Evolutionary conservation across 2,797 vertebrate species (phyloP).

Genomic region (Urosaurus nigricauda): DNA sequence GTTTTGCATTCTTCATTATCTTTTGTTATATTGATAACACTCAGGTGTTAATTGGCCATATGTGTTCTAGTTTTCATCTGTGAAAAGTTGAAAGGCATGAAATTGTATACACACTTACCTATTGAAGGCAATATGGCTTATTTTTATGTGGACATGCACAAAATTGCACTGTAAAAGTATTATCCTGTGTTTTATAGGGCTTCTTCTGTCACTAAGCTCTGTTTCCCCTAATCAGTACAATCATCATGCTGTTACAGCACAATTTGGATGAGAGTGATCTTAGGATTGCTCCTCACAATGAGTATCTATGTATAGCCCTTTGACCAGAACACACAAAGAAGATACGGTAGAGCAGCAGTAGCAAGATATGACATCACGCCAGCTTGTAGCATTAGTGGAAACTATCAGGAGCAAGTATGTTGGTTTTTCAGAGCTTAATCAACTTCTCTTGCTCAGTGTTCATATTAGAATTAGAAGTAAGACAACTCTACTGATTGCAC

Average conservation of each 20-base stretch:
- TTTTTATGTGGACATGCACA: too few species aligned
- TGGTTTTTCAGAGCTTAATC: not conserved
- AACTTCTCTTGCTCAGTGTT: not conserved
- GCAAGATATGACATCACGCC: not conserved
- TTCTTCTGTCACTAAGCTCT: too few species aligned
- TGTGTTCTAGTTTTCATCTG: too few species aligned
- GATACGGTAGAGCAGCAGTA: not conserved
- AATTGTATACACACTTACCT: too few species aligned
- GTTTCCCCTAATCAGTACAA: too few species aligned
- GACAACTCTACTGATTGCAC: accelerated
- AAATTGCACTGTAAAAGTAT: too few species aligned
- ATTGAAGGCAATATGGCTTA: too few species aligned
- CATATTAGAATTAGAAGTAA: not conserved
- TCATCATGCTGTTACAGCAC: not conserved
- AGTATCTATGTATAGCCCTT: not conserved
- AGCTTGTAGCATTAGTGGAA: not conserved
- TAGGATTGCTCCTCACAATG: not conserved
- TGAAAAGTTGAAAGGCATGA: too few species aligned
- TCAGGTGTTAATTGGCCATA: too few species aligned
- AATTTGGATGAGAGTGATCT: not conserved
- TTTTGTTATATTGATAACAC: too few species aligned
- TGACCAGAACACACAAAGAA: not conserved
- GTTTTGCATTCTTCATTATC: too few species aligned
- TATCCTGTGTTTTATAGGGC: too few species aligned
- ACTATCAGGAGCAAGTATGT: not conserved